A percentile compares a stretch with the other conserved stretches of the same genome.
Conservation (phyloP, 2,888 invertebrate species). For the Eulithis testata region DNA sequence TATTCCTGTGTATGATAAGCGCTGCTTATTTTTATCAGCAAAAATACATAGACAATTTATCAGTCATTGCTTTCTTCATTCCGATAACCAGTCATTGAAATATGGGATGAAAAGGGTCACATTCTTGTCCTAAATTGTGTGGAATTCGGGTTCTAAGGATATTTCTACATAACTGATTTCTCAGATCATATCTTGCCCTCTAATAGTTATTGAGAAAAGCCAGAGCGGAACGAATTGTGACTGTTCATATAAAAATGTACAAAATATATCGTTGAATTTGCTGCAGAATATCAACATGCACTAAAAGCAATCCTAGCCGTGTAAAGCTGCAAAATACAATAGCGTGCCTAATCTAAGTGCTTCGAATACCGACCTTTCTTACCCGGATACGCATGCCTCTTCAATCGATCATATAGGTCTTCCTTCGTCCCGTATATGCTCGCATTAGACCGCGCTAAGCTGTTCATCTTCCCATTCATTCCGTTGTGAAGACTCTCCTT, state of each 20-base stretch:
- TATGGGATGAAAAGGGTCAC: no score
- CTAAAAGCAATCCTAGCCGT: slow-evolving; percentile 38
- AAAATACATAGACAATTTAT: background rate
- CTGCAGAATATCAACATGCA: slow-evolving; percentile 17
- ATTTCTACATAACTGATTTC: no score
- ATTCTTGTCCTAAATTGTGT: no score
- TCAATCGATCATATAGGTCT: slow-evolving; percentile 97
- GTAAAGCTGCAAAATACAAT: slow-evolving; percentile 54
- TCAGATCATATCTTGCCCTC: no score
- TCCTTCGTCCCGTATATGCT: slow-evolving; percentile 98
- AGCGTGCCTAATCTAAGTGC: slow-evolving; percentile 76
- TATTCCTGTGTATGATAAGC: slow-evolving; percentile 8
- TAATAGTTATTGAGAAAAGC: no score
- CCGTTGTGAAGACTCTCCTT: slow-evolving; percentile 96
- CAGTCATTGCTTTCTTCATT: background rate
- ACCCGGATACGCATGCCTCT: slow-evolving; percentile 96
- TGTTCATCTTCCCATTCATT: slow-evolving; percentile 95
- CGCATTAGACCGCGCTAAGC: slow-evolving; percentile 95
- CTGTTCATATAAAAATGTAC: no score
- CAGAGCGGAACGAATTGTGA: no score
- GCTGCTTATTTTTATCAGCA: slow-evolving; percentile 9
- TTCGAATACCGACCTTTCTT: slow-evolving; percentile 93
- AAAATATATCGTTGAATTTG: background rate
- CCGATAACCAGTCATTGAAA: background rate
- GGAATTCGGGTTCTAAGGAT: no score